Conservation (phyloP, 1,140 invertebrate species). For the Tetraneura akinire region DNA sequence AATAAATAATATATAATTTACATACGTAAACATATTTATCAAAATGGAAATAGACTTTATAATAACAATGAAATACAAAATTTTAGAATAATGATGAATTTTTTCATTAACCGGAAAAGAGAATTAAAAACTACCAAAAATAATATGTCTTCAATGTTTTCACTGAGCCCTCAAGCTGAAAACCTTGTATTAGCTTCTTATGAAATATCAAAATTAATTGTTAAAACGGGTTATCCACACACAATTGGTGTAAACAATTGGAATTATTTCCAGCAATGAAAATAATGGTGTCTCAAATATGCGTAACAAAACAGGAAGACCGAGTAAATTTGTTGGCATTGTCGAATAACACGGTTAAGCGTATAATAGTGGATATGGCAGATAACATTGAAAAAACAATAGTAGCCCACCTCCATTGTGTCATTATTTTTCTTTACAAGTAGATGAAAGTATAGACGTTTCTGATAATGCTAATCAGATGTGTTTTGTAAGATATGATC, state of each 20-base stretch:
- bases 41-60: no score
- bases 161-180: neutral
- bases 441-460: conserved; percentile 27
- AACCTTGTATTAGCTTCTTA: conserved; percentile 17
- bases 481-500: neutral
- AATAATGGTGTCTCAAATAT: conserved; percentile 5
- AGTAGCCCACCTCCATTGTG: neutral
- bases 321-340: conserved; percentile 2
- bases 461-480: neutral
- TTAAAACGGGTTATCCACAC: conserved; percentile 12
- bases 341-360: conserved; percentile 14
- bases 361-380: neutral
- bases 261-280: conserved; percentile 1
- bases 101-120: conserved; percentile 15
- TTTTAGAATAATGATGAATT: no score
- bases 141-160: conserved; percentile 19
- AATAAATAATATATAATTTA: no score
- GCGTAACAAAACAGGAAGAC: conserved; percentile 2
- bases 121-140: conserved; percentile 5
- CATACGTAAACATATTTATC: no score
- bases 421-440: conserved; percentile 14
- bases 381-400: neutral
- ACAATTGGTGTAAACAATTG: neutral
- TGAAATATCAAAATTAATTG: conserved; percentile 25
- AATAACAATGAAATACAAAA: no score